phyloP scores from a whole-genome alignment of 1,140 invertebrate genomes.

The Apis laboriosa region DNA sequence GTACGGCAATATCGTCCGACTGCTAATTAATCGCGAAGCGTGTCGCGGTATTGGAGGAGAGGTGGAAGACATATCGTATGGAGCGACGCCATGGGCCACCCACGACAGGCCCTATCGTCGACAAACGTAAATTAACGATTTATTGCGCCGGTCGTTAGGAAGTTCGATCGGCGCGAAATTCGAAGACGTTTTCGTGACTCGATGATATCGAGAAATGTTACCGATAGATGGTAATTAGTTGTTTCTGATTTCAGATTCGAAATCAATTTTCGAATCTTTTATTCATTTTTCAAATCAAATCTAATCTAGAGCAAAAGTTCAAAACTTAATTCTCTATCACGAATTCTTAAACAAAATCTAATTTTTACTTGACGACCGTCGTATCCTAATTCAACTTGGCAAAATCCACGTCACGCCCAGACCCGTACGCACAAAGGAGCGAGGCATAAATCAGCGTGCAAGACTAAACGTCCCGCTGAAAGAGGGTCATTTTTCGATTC shows the following conservation, averaged over 20 bases:
- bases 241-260: not conserved
- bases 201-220: slow-evolving; percentile 2
- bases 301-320: no score
- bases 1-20: slow-evolving; percentile 62
- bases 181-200: slow-evolving; percentile 45
- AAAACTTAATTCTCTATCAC: no score
- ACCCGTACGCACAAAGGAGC: not conserved
- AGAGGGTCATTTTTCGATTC: slow-evolving; percentile 49
- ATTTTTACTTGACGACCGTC: no score
- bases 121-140: slow-evolving; percentile 77
- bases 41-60: slow-evolving; percentile 58
- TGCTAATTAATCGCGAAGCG: slow-evolving; percentile 78
- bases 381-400: not conserved
- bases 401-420: not conserved
- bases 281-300: no score
- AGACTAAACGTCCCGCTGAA: not conserved
- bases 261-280: not conserved
- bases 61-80: slow-evolving; percentile 48
- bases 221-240: not conserved
- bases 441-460: not conserved
- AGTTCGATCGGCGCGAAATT: slow-evolving; percentile 48
- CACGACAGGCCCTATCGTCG: slow-evolving; percentile 72
- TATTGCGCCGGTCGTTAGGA: slow-evolving; percentile 67
- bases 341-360: no score
- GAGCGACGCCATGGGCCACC: slow-evolving; percentile 69